These are phyloP conservation scores for Nothobranchius furzeri DNA, from an alignment of 2,113 vertebrate genomes.

Conservation along the genomic window DNA sequence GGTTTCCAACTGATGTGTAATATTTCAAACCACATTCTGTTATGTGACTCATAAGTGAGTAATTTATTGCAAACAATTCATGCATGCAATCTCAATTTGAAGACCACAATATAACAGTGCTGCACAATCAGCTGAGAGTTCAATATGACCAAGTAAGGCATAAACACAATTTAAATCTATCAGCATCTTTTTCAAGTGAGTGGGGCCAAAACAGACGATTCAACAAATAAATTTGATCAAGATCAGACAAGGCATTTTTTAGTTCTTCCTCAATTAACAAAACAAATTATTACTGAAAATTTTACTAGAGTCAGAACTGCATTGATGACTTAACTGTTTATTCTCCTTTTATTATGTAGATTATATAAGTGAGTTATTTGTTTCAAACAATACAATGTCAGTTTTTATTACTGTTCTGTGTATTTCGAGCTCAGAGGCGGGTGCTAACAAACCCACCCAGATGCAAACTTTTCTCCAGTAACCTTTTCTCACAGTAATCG, in stretches of 20 bases:
- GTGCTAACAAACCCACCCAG: neutral
- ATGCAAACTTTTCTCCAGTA: constrained; percentile 14
- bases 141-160: neutral
- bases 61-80: constrained; percentile 1
- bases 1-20: neutral
- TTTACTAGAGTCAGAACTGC: neutral
- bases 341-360: neutral
- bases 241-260: neutral
- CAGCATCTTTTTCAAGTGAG: neutral
- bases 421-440: neutral
- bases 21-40: neutral
- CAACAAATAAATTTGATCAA: neutral
- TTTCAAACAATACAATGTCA: neutral
- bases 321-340: neutral
- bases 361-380: neutral
- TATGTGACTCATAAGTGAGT: neutral
- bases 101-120: neutral
- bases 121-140: neutral
- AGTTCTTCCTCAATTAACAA: neutral
- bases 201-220: neutral
- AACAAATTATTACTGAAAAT: no score
- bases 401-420: neutral
- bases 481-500: constrained; percentile 8
- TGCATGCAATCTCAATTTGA: neutral
- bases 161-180: neutral